Percentiles rank a stretch among this genome's conserved stretches.
phyloP scores from a whole-genome alignment of 2,113 vertebrate species.

The Vulpes vulpes region DNA sequence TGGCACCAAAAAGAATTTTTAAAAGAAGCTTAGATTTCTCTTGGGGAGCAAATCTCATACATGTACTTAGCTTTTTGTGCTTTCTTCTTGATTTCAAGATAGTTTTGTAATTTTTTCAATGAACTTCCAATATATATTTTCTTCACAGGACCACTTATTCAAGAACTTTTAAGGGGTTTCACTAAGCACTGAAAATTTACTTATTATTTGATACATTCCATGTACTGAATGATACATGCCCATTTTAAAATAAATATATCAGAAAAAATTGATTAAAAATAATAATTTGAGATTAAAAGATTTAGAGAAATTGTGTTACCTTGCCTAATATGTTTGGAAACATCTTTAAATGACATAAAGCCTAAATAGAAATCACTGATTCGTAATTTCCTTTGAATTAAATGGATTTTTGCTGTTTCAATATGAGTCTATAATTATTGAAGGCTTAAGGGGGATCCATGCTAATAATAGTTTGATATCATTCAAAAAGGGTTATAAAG shows the following conservation, averaged over 20 bases:
- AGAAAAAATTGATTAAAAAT: background rate
- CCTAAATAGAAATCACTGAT: background rate
- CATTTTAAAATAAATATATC: slow-evolving; percentile 15
- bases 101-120: slow-evolving; percentile 9
- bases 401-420: slow-evolving; percentile 9
- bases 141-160: background rate
- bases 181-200: background rate
- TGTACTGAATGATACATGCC: background rate
- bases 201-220: background rate
- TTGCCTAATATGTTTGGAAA: background rate
- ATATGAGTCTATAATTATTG: background rate
- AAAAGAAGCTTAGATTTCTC: background rate
- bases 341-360: background rate
- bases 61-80: background rate
- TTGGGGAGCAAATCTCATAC: background rate
- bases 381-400: background rate
- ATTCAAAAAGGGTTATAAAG: background rate
- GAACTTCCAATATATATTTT: slow-evolving; percentile 4
- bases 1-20: slow-evolving; percentile 3
- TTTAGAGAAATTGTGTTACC: background rate
- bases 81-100: background rate
- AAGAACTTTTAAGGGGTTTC: background rate
- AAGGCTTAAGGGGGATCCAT: background rate
- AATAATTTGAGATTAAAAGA: slow-evolving; percentile 3
- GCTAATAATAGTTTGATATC: background rate